Evolutionary conservation across 2,797 vertebrate species (phyloP).

Genomic region (Sebastes dallii): DNA sequence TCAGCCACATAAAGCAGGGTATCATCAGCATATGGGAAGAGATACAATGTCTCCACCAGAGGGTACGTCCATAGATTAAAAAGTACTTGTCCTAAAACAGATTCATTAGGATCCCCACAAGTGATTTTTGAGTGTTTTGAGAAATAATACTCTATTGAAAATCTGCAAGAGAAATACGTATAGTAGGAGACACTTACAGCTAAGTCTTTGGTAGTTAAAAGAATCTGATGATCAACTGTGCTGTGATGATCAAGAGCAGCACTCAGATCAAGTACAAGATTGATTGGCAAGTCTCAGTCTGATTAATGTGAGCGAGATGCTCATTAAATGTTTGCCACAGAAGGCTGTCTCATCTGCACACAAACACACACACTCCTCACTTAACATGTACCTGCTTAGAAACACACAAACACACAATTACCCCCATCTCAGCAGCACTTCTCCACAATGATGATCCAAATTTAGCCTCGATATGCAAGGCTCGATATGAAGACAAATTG

Average conservation of each 20-base stretch:
- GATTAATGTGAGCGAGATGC: conserved; percentile 59
- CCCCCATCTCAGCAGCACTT: conserved; percentile 4
- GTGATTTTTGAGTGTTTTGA: neutral
- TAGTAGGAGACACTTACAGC: too few relatives aligned
- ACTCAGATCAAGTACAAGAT: neutral
- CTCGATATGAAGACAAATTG: conserved; percentile 15
- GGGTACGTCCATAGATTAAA: neutral
- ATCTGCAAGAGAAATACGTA: neutral
- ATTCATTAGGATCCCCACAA: neutral
- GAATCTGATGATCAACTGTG: neutral
- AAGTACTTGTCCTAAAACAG: neutral
- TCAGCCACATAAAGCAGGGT: neutral
- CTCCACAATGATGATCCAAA: conserved; percentile 43
- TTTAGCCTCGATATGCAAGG: conserved; percentile 21
- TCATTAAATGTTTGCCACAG: conserved; percentile 66
- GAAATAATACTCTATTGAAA: neutral
- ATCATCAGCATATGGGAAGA: neutral
- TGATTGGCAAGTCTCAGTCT: conserved; percentile 55
- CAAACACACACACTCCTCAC: neutral
- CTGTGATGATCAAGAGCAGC: neutral
- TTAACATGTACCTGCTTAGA: conserved; percentile 1
- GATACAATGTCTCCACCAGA: neutral
- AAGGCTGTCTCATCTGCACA: conserved; percentile 19
- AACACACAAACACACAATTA: neutral
- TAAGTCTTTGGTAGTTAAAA: neutral